Evolutionary conservation across 2,888 invertebrate species (phyloP).

Genomic region (Coenonympha arcania): DNA sequence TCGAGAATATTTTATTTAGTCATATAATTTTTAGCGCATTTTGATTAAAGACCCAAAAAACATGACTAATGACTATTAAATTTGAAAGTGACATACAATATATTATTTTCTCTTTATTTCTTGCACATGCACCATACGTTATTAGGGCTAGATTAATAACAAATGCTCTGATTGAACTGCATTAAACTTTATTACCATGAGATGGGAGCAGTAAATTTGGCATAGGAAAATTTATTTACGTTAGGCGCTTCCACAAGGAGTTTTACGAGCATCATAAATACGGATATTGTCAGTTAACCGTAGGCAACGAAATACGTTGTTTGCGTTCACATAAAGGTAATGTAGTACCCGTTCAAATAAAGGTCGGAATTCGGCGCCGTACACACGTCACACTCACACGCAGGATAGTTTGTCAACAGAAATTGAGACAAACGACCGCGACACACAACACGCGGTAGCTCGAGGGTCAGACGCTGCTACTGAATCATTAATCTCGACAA

Average conservation of each 20-base stretch:
- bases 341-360: neutral
- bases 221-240: conserved; percentile 1
- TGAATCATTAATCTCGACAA: neutral
- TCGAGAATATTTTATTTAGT: no score
- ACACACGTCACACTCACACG: neutral
- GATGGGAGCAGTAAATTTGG: conserved; percentile 5
- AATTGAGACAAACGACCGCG: neutral
- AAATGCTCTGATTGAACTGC: conserved; percentile 1
- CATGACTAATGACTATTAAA: no score
- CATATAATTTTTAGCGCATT: no score
- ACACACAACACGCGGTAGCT: neutral
- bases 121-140: neutral
- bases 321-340: conserved; percentile 1
- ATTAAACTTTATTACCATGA: conserved; percentile 4
- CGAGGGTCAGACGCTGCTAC: neutral
- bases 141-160: neutral
- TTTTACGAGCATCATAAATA: conserved; percentile 10
- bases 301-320: neutral
- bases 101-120: no score
- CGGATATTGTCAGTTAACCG: conserved; percentile 6
- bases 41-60: no score
- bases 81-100: no score
- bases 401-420: neutral
- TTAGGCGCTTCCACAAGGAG: neutral
- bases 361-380: neutral